These are phyloP conservation scores for Cromileptes altivelis DNA, from an alignment of 2,113 vertebrate genomes.

Conservation along the genomic window DNA sequence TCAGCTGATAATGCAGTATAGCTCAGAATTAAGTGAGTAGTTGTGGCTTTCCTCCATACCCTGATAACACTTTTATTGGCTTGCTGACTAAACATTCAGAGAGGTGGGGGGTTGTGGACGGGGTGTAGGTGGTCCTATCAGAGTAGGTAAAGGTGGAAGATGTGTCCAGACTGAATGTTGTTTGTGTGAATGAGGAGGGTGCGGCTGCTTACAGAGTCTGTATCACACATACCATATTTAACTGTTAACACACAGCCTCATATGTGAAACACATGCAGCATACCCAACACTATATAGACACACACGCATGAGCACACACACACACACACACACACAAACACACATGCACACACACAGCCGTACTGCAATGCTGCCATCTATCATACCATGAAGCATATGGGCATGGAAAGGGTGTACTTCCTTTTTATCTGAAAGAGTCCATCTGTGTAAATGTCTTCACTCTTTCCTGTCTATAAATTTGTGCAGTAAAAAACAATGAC, in stretches of 20 bases:
- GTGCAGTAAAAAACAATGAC: neutral
- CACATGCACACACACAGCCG: neutral
- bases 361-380: constrained; percentile 1
- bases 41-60: constrained; percentile 25
- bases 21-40: neutral
- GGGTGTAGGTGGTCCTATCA: neutral
- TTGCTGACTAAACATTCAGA: constrained; percentile 5
- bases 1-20: constrained; percentile 21
- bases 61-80: constrained; percentile 16
- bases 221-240: constrained; percentile 42
- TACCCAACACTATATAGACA: constrained; percentile 18
- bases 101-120: neutral
- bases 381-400: constrained; percentile 17
- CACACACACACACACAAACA: neutral
- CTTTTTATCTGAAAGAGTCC: constrained; percentile 14
- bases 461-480: neutral
- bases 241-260: neutral
- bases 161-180: neutral
- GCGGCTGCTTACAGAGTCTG: neutral
- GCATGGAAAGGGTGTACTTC: neutral
- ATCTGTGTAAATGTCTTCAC: constrained; percentile 8
- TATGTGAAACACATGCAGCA: constrained; percentile 56
- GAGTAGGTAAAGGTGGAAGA: constrained; percentile 7
- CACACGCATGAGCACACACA: neutral
- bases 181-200: neutral